Conservation (phyloP, 1,140 invertebrate species). For the Lethocerus indicus region DNA sequence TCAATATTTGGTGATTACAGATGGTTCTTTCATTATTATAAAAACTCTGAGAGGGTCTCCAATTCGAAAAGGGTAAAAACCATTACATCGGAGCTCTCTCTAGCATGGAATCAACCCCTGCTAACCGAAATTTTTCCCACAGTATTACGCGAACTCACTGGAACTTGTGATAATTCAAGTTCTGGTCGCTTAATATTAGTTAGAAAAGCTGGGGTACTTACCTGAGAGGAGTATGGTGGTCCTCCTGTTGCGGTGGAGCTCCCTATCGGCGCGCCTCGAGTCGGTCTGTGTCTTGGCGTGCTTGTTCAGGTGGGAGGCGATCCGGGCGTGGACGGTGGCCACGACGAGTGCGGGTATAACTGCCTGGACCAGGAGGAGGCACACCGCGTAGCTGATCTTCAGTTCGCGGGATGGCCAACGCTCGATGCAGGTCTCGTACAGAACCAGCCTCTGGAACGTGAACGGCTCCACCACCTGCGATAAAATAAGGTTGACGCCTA, state of each 20-base stretch:
- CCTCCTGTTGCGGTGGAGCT: constrained; percentile 30
- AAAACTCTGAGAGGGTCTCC: too few species aligned
- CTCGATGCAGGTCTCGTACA: constrained; percentile 28
- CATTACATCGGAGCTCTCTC: too few species aligned
- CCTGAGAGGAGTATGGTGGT: constrained; percentile 30
- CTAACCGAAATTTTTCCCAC: too few species aligned
- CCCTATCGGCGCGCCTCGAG: constrained; percentile 21
- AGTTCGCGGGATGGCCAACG: constrained; percentile 25
- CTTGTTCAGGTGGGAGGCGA: constrained; percentile 27
- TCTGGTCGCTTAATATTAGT: too few species aligned
- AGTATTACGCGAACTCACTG: too few species aligned
- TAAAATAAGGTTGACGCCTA: too few species aligned
- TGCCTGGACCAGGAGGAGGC: constrained; percentile 33
- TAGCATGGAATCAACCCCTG: too few species aligned
- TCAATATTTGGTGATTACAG: too few species aligned
- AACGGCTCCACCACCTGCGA: constrained; percentile 25
- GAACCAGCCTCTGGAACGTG: constrained; percentile 20
- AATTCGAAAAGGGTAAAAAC: too few species aligned
- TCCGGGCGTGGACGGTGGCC: constrained; percentile 31
- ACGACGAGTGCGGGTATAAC: constrained; percentile 35
- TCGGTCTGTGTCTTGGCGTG: constrained; percentile 21
- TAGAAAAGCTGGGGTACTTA: constrained; percentile 7
- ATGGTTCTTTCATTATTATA: too few species aligned
- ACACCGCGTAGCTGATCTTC: constrained; percentile 31
- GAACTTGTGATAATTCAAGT: too few species aligned